phyloP scores from a whole-genome alignment of 2,888 invertebrate genomes.

The Caenorhabditis sulstoni region DNA sequence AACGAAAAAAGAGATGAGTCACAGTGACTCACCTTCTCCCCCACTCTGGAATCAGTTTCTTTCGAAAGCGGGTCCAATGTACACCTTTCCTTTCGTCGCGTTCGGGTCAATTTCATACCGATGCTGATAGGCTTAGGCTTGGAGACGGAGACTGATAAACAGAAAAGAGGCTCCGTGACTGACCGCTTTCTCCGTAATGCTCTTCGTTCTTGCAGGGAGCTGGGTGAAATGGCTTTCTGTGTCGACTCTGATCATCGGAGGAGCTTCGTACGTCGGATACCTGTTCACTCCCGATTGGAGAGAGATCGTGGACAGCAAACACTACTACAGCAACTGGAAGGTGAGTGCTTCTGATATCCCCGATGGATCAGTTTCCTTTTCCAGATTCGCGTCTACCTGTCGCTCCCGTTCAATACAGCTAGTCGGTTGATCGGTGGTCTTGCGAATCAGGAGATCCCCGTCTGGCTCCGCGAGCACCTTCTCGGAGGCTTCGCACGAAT shows the following conservation, averaged over 20 bases:
- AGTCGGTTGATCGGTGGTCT: constrained; percentile 68
- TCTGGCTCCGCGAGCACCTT: constrained; percentile 72
- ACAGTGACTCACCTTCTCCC: neutral
- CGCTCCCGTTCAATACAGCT: constrained; percentile 75
- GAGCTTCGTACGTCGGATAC: constrained; percentile 68
- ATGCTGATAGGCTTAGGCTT: neutral
- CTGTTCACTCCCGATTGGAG: constrained; percentile 75
- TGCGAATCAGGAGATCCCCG: constrained; percentile 72
- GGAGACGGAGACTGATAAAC: neutral
- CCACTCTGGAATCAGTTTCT: neutral
- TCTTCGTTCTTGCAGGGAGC: constrained; percentile 56
- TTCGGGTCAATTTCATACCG: neutral
- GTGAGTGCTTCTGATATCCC: constrained; percentile 58
- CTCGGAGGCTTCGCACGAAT: constrained; percentile 74
- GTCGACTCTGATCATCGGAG: constrained; percentile 64
- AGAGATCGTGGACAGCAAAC: constrained; percentile 73
- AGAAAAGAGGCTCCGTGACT: constrained; percentile 1
- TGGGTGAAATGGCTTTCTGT: constrained; percentile 68
- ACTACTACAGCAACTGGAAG: constrained; percentile 79
- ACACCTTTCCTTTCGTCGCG: constrained; percentile 3
- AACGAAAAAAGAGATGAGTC: neutral
- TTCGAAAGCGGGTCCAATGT: constrained; percentile 1
- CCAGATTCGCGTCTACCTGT: constrained; percentile 78
- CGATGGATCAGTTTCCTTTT: constrained; percentile 30
- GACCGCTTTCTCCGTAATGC: neutral